A percentile compares a stretch with the other conserved stretches of the same genome.
Conservation (phyloP, 1,140 invertebrate species). For the Bicyclus anynana region DNA sequence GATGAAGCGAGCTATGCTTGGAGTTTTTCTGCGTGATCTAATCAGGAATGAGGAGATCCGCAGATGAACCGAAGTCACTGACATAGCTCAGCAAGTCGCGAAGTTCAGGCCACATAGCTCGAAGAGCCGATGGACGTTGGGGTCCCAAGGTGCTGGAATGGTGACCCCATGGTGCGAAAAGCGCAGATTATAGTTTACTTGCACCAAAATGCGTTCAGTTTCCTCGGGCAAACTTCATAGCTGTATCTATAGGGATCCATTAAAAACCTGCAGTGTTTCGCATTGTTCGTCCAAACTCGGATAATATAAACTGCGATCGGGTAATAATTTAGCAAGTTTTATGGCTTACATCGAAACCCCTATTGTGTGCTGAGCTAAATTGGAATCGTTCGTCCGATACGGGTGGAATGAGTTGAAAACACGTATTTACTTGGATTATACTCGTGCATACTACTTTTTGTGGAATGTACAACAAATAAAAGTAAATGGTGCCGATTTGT, state of each 20-base stretch:
- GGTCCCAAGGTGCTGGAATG: too few species aligned
- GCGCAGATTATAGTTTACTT: too few species aligned
- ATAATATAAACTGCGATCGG: constrained; percentile 26
- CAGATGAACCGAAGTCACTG: too few species aligned
- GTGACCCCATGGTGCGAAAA: too few species aligned
- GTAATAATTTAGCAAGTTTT: constrained; percentile 36
- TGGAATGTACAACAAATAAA: not conserved
- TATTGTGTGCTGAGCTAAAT: constrained; percentile 31
- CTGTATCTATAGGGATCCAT: constrained; percentile 5
- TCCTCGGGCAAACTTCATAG: not conserved
- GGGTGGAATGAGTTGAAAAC: constrained; percentile 29
- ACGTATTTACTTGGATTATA: not conserved
- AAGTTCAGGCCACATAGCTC: too few species aligned
- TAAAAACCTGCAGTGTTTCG: constrained; percentile 17
- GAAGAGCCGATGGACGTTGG: too few species aligned
- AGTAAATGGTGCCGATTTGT: not conserved
- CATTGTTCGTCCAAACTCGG: constrained; percentile 30
- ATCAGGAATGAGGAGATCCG: too few species aligned
- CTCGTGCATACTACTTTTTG: not conserved
- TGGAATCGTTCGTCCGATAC: constrained; percentile 30
- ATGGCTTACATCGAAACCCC: constrained; percentile 26
- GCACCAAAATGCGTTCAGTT: too few species aligned
- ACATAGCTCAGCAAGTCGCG: too few species aligned
- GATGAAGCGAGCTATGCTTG: too few species aligned
- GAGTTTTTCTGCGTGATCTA: too few species aligned